Evolutionary conservation across 1,140 invertebrate genomes (phyloP), one percentile per base, ranked within the genome.

Genomic region (Sitophilus oryzae): DNA sequence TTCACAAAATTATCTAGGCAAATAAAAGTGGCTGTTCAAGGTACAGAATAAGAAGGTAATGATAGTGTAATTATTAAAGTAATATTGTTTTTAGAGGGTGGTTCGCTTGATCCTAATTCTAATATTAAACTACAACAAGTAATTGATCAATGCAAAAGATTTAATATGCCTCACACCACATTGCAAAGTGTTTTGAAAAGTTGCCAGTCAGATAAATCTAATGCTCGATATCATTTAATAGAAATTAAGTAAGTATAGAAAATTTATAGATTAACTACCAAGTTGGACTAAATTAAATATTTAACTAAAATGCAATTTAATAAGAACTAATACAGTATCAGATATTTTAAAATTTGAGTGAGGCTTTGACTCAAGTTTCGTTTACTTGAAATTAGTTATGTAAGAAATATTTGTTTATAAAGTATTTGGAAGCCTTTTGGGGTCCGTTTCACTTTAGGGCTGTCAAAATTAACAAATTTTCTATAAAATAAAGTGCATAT

Each of bases 121-220:
- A 86, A 86, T 68, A 10, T 60, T 1, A 75, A 74, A 50, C 63
- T 87, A 16, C 69, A 74, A 6, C 73, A 76, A 41, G 57, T 79
- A 16, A 74, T 87, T 34, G 79, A 81, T 18, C 67, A 77, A 62
- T 81, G 81, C 1, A 76, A 76, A 52, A 78, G 77, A 44, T 70
- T 70, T 14, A 80, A 77, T 60, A 79, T 87, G 74, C 80, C 83
- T 2, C 43, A 59, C 11, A 68, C 77, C 1, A 76, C 78, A 0
- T 76, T 86, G 50, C 79, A 82, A 55, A 77, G 66, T 65, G 70
- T 74, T 11, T 62, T 87, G 0, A 77, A 80, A 61, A 78, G 69
- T 63, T 66, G 76, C 11, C 63, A 76, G 47, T 66, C 60, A 9
- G 37, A 61, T 10, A 72, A 75, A 30, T 62, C 60, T 2, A 68